Evolutionary conservation across 2,113 vertebrate genomes (phyloP), one percentile per base, ranked within the genome.

Genomic region (Cynopterus brachyotis): DNA sequence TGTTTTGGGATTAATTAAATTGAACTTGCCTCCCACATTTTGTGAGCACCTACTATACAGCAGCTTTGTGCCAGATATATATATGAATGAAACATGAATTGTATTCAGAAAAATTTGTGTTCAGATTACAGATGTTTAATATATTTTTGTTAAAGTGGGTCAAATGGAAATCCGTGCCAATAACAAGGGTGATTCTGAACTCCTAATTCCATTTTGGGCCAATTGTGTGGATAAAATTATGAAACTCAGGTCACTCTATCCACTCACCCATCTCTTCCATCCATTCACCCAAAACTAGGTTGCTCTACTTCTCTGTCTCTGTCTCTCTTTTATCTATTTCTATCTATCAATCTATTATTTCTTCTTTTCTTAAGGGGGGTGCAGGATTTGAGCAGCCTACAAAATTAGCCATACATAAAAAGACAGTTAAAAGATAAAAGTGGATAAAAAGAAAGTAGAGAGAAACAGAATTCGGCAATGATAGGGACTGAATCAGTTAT

Each of bases 11-110:
- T 91, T 20, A 66, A 84, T 67, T 80, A 89, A 94, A 80, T 96
- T 95, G 26, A 81, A 53, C 37, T 81, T 89, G 69, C 37, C 35
- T 92, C 20, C 82, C n/a, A 83, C 12, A 92, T 92, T 95, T 97
- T 76, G 45, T 96, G 79, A 96, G 30, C 6, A 90, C 30, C 64
- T 89, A 89, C 35, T 93, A 17, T 76, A 64, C 42, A 53, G 22
- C 37, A 85, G 47, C 42, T 37, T 73, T 62, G 40, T 86, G 37
- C 24, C 85, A 16, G 40, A 32, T 64, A 69, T 22, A 85, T 45
- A 70, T 69, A 78, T 32, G 20, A 96, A 86, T 93, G 81, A 94
- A 85, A 89, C 64, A 89, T 67, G 62, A 89, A 86, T 28, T 82
- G 17, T 50, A 62, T 76, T 42, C 72, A 83, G 37, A 26, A 93